Base-by-base conservation (phyloP, 37 sponge, comb jelly and placozoan genomes). In the Tethya wilhelma region DNA sequence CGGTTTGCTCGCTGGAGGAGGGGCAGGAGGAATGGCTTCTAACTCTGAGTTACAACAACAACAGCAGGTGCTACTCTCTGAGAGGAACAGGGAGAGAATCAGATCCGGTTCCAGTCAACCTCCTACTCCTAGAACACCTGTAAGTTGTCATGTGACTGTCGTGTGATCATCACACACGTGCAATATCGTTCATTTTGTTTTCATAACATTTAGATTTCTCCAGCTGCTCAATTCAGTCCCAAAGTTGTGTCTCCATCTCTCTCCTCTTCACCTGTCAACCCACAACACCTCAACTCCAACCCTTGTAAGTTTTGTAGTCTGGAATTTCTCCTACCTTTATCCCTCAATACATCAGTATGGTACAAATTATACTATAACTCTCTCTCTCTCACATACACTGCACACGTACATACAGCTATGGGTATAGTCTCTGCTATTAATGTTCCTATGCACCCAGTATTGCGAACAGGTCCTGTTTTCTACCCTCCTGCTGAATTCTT, bases 401-500 rank as follows among this genome's bases (percentile, higher is more conserved):
- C n/a, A n/a, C n/a, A n/a, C n/a, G n/a, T n/a, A n/a, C n/a, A n/a
- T n/a, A n/a, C n/a, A n/a, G n/a, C n/a, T n/a, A n/a, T n/a, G n/a
- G n/a, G n/a, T n/a, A n/a, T n/a, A n/a, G n/a, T n/a, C n/a, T n/a
- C n/a, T n/a, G n/a, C n/a, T n/a, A n/a, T n/a, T n/a, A n/a, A n/a
- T n/a, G n/a, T n/a, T n/a, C 33, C 72, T 64, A 59, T 86, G 53
- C 67, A 78, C 56, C 86, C 86, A 28, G 34, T 67, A 1, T 66
- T 86, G 22, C 59, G 72, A 43, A 71, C 73, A 37, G 79, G 73
- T 32, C 70, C 59, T 37, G 79, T 86, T 0, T 78, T 64, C 31
- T 86, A 73, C 53, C 86, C 86, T 9, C 86, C 86, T 30, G 4
- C 73, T 22, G 73, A 86, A 44, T 86, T 78, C 67, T 76, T 22